Evolutionary conservation across 2,888 invertebrate species (phyloP).

Genomic region (Hirtodrosophila confusa): DNA sequence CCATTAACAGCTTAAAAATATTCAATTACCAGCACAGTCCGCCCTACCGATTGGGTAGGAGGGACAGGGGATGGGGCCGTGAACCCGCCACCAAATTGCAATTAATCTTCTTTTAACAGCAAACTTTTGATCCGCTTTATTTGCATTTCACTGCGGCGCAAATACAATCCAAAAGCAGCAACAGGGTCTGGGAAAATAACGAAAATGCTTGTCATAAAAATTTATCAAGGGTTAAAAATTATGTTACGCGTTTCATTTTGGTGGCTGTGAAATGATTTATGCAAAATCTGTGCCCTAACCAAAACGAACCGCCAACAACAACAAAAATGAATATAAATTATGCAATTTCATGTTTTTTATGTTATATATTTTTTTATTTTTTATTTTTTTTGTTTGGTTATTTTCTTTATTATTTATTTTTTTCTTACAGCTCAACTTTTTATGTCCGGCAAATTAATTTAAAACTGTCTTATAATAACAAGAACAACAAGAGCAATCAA

Average conservation of each 20-base stretch:
- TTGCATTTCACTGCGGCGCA: slow-evolving; percentile 76
- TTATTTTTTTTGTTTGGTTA: slow-evolving; percentile 8
- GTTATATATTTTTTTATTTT: slow-evolving; percentile 1
- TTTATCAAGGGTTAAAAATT: slow-evolving; percentile 79
- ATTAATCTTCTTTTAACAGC: slow-evolving; percentile 80
- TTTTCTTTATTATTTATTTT: background rate
- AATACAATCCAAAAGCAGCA: slow-evolving; percentile 57
- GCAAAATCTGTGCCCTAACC: slow-evolving; percentile 76
- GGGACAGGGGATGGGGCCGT: slow-evolving; percentile 12
- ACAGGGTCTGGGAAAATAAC: slow-evolving; percentile 55
- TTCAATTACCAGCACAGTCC: slow-evolving; percentile 67
- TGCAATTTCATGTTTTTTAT: slow-evolving; percentile 72
- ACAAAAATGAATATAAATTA: slow-evolving; percentile 76
- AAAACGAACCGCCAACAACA: slow-evolving; percentile 33
- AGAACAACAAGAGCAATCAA: slow-evolving; percentile 22
- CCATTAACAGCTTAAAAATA: slow-evolving; percentile 80
- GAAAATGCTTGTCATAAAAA: slow-evolving; percentile 79
- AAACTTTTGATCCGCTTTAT: slow-evolving; percentile 78
- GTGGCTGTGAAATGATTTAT: slow-evolving; percentile 77
- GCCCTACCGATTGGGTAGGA: slow-evolving; percentile 10
- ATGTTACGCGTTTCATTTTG: slow-evolving; percentile 80
- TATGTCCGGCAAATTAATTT: slow-evolving; percentile 76
- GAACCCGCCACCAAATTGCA: slow-evolving; percentile 77
- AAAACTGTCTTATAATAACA: slow-evolving; percentile 69
- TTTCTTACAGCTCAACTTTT: slow-evolving; percentile 57